Evolutionary conservation across 2,113 vertebrate species (phyloP).

Genomic region (Coptodon bakossiorum): DNA sequence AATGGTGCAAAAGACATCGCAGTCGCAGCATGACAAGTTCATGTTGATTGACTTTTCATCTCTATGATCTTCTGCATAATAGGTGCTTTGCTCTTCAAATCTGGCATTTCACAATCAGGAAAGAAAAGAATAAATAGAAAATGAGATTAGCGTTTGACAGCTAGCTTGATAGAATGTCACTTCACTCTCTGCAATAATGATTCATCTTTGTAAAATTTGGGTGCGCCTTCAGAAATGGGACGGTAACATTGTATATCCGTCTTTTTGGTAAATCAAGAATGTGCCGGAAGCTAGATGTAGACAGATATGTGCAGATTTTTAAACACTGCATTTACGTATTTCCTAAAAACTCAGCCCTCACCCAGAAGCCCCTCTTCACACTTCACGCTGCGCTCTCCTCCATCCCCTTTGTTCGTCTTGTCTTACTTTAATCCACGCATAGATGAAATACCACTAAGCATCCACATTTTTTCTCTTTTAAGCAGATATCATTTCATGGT

Average conservation of each 20-base stretch:
- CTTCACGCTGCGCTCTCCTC: background rate
- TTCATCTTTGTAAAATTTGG: background rate
- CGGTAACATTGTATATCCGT: background rate
- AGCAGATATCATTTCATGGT: slow-evolving; percentile 54
- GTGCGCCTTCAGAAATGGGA: background rate
- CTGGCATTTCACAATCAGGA: background rate
- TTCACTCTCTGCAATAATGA: background rate
- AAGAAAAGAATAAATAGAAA: background rate
- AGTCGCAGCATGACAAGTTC: background rate
- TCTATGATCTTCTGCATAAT: background rate
- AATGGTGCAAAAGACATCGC: background rate
- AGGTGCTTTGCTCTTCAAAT: background rate
- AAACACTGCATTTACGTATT: background rate
- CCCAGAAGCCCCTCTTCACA: background rate
- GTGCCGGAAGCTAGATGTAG: background rate
- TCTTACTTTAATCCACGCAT: slow-evolving; percentile 4
- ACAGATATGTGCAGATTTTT: background rate
- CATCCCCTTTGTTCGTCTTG: background rate
- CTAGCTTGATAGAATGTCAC: slow-evolving; percentile 14
- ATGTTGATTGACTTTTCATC: slow-evolving; percentile 9
- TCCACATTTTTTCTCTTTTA: background rate
- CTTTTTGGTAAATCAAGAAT: background rate
- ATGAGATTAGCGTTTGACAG: slow-evolving; percentile 34
- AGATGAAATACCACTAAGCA: background rate
- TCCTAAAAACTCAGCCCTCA: background rate